Percentiles rank a stretch among this genome's conserved stretches.
Conservation (phyloP, 2,888 invertebrate genomes). For the Drosophila phalerata region DNA sequence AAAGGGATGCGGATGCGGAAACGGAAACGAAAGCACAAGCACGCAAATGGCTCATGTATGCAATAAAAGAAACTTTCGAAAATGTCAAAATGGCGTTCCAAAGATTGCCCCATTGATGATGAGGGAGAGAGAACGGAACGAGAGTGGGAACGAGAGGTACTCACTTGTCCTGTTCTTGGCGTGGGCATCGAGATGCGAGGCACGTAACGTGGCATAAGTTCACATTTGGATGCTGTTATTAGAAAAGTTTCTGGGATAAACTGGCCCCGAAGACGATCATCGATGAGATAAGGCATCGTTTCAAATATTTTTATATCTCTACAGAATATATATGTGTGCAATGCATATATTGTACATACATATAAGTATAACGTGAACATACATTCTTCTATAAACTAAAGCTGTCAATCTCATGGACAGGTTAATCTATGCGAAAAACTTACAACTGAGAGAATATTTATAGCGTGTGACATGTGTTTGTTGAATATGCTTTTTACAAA, state of each 20-base stretch:
- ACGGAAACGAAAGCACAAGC: constrained; percentile 68
- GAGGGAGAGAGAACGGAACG: constrained; percentile 31
- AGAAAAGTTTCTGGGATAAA: constrained; percentile 75
- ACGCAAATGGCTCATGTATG: constrained; percentile 82
- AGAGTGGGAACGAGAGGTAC: not conserved
- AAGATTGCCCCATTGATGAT: constrained; percentile 76
- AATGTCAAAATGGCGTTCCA: constrained; percentile 79
- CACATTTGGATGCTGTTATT: constrained; percentile 82
- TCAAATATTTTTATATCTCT: constrained; percentile 59
- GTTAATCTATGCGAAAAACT: not conserved
- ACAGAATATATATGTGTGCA: constrained; percentile 4
- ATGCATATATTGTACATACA: not conserved
- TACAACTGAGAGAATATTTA: constrained; percentile 9
- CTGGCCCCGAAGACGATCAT: constrained; percentile 76
- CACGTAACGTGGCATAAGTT: constrained; percentile 76
- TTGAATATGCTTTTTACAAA: not conserved
- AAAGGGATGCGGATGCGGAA: constrained; percentile 35
- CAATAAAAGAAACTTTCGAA: constrained; percentile 83
- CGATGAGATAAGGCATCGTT: constrained; percentile 64
- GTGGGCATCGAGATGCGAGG: constrained; percentile 66
- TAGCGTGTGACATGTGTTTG: not conserved
- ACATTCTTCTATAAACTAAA: not conserved
- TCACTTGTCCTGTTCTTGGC: constrained; percentile 11
- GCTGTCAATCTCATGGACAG: not conserved
- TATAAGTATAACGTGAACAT: not conserved